A percentile compares a stretch with the other conserved stretches of the same genome.
Conservation (phyloP, 2,888 invertebrate species). For the Choristoneura rosaceana region DNA sequence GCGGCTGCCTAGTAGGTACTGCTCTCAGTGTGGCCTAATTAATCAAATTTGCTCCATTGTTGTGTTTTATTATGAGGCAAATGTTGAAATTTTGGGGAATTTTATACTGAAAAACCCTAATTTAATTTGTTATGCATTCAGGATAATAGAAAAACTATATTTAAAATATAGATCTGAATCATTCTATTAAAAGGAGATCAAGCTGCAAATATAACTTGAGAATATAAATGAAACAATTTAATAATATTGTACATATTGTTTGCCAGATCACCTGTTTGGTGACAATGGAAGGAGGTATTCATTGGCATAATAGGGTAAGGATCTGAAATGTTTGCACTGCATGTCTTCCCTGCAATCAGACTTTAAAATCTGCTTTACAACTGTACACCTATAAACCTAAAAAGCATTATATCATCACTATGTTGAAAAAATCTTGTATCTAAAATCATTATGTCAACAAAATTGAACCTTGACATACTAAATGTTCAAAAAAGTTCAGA, state of each 20-base stretch:
- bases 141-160: conserved; percentile 1
- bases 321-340: conserved; percentile 31
- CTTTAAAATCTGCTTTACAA: conserved; percentile 21
- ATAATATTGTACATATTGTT: conserved; percentile 8
- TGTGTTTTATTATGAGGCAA: conserved; percentile 17
- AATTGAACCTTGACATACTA: no score
- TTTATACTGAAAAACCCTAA: conserved; percentile 10
- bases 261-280: conserved; percentile 18
- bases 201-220: conserved; percentile 28
- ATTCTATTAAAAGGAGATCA: neutral
- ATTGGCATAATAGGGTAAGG: conserved; percentile 12
- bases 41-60: conserved; percentile 26
- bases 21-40: conserved; percentile 6
- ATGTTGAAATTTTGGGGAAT: conserved; percentile 10
- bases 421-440: no score
- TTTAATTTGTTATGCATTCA: conserved; percentile 10
- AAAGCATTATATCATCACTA: conserved; percentile 5
- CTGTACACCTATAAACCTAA: conserved; percentile 40
- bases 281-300: neutral
- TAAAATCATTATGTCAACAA: no score
- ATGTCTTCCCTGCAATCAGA: conserved; percentile 28
- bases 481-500: no score
- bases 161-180: neutral
- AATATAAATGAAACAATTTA: conserved; percentile 12
- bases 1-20: conserved; percentile 58